Evolutionary conservation across 35 echinoderm and acorn worm genomes (phyloP), one percentile per base, ranked within the genome.

Genomic region (Diadema setosum): DNA sequence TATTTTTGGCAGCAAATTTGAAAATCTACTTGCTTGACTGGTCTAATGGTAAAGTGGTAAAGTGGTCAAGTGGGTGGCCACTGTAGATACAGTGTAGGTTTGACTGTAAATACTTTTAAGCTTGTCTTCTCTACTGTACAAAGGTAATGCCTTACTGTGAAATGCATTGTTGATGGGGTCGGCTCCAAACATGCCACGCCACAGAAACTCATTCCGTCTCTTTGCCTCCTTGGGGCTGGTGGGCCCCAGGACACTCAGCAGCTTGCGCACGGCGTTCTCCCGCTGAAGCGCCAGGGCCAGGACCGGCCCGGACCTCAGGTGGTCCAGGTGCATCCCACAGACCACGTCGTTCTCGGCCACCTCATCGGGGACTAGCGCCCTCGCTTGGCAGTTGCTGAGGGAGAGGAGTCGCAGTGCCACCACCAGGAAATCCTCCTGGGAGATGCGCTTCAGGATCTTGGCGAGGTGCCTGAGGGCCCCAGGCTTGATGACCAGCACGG

Each of bases 91-190:
- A n/a, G n/a, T n/a, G n/a, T n/a, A n/a, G n/a, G n/a, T n/a, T n/a
- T n/a, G n/a, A n/a, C n/a, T n/a, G n/a, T n/a, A n/a, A n/a, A n/a
- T n/a, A n/a, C n/a, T n/a, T n/a, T n/a, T n/a, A n/a, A n/a, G n/a
- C n/a, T n/a, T n/a, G n/a, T n/a, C n/a, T n/a, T n/a, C n/a, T n/a
- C n/a, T n/a, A n/a, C n/a, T n/a, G n/a, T n/a, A n/a, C n/a, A n/a
- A n/a, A n/a, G n/a, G n/a, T n/a, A n/a, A 52, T 52, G n/a, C 37
- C 86, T 44, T 80, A 99, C 96, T 93, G 50, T 99, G 92, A 2
- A 99, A 70, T 21, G 84, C 96, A 90, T 99, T 99, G 82, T 92
- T 99, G 46, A 99, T 91, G 9, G 85, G 85, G 50, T 99, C 93
- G 11, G 86, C 85, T 45, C 96, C 96, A 84, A 92, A 99, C 32